phyloP scores from a whole-genome alignment of 2,113 vertebrate genomes.

The Ctenodactylus gundi region DNA sequence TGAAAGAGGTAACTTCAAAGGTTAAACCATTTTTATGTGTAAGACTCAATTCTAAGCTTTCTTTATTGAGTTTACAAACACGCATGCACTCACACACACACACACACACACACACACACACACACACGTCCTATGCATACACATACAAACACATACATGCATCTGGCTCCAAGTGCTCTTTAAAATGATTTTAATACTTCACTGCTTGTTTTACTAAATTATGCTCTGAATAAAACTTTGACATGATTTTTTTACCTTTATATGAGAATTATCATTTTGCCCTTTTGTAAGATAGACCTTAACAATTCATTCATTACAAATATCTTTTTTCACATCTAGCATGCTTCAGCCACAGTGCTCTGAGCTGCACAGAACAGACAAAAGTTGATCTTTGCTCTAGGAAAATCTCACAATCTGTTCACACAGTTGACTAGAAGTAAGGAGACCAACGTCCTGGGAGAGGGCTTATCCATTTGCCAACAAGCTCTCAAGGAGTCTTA shows the following conservation, averaged over 20 bases:
- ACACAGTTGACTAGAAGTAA: constrained; percentile 30
- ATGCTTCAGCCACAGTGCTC: not conserved
- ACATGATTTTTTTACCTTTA: constrained; percentile 3
- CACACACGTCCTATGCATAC: too few species aligned
- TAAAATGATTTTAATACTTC: not conserved
- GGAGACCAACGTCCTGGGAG: not conserved
- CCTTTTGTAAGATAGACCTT: not conserved
- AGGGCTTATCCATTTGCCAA: constrained; percentile 27
- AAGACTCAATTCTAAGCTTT: not conserved
- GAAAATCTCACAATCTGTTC: constrained; percentile 33
- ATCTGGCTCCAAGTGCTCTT: not conserved
- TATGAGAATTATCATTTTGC: not conserved
- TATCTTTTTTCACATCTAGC: not conserved
- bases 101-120: not conserved
- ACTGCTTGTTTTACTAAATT: not conserved
- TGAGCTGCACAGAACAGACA: not conserved
- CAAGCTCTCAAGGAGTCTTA: not conserved
- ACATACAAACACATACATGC: not conserved
- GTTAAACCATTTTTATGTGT: not conserved
- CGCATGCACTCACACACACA: accelerated
- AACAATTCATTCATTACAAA: not conserved
- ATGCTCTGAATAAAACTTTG: not conserved
- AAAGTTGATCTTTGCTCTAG: not conserved
- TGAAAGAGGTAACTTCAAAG: not conserved
- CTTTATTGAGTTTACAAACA: not conserved